phyloP scores from a whole-genome alignment of 2,888 invertebrate species.

The Octodonta nipae region DNA sequence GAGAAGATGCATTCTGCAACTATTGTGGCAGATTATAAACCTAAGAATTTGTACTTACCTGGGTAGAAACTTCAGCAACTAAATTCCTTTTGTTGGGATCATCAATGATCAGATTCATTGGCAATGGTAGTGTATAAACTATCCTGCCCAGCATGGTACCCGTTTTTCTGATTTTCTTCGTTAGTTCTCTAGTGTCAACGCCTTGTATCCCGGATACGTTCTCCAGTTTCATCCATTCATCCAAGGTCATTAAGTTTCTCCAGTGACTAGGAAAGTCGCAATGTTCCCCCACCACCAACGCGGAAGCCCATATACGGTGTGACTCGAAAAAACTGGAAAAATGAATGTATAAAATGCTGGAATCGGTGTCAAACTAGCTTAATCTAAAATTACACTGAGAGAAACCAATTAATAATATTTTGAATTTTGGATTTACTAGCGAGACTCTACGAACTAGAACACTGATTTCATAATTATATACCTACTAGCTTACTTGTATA shows the following conservation, averaged over 20 bases:
- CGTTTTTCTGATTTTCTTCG: constrained; percentile 77
- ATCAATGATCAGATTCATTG: constrained; percentile 38
- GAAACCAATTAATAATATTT: too few relatives aligned
- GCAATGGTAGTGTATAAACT: constrained; percentile 42
- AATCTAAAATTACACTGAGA: too few relatives aligned
- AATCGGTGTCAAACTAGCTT: too few relatives aligned
- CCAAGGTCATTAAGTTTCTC: constrained; percentile 66
- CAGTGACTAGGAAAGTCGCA: constrained; percentile 84
- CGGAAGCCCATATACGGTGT: constrained; percentile 78
- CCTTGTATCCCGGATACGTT: constrained; percentile 79
- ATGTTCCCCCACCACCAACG: constrained; percentile 79
- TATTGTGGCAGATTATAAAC: too few relatives aligned
- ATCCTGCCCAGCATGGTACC: constrained; percentile 71
- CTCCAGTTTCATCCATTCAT: constrained; percentile 68
- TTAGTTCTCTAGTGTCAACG: constrained; percentile 85
- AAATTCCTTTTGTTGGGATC: constrained; percentile 84
- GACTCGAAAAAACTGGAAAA: constrained; percentile 80
- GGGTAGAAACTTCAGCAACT: constrained; percentile 79
- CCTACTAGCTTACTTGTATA: too few relatives aligned
- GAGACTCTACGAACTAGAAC: too few relatives aligned
- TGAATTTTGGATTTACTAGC: too few relatives aligned
- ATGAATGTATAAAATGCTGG: too few relatives aligned
- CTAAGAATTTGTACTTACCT: constrained; percentile 40
- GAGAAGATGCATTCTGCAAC: too few relatives aligned
- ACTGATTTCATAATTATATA: too few relatives aligned